phyloP scores from a whole-genome alignment of 2,113 vertebrate species.

The Cyprinodon tularosa region DNA sequence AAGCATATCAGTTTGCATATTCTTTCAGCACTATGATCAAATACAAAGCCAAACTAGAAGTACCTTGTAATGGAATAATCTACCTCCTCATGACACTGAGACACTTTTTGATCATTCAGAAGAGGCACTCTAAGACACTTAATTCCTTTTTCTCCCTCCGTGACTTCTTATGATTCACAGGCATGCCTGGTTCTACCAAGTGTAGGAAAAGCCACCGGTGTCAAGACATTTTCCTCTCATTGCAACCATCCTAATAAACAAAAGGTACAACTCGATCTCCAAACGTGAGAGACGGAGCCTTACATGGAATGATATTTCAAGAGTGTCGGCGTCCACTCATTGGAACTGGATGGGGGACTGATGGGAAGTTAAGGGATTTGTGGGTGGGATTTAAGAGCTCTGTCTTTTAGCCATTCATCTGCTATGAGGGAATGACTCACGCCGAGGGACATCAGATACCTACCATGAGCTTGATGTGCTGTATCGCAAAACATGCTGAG shows the following conservation, averaged over 20 bases:
- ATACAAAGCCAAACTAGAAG: slow-evolving; percentile 37
- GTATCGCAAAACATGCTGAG: slow-evolving; percentile 66
- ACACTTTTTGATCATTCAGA: slow-evolving; percentile 45
- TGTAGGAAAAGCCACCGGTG: slow-evolving; percentile 54
- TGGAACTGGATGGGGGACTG: slow-evolving; percentile 26
- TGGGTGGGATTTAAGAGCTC: slow-evolving; percentile 61
- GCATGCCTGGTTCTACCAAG: slow-evolving; percentile 57
- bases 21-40: slow-evolving; percentile 27
- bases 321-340: slow-evolving; percentile 31
- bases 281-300: slow-evolving; percentile 26
- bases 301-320: slow-evolving; percentile 59
- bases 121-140: slow-evolving; percentile 53
- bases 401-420: slow-evolving; percentile 47
- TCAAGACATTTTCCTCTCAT: slow-evolving; percentile 59
- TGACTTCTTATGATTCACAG: slow-evolving; percentile 60
- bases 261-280: slow-evolving; percentile 38
- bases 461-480: slow-evolving; percentile 73
- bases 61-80: slow-evolving; percentile 47
- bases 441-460: slow-evolving; percentile 53
- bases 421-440: slow-evolving; percentile 42
- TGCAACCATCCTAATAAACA: slow-evolving; percentile 55
- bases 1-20: slow-evolving; percentile 37
- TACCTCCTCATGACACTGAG: slow-evolving; percentile 23
- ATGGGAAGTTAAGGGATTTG: slow-evolving; percentile 69
- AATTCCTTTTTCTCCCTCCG: slow-evolving; percentile 27